Percentiles rank a stretch among this genome's conserved stretches.
phyloP scores from a whole-genome alignment of 2,113 vertebrate genomes.

The Morone chrysops region DNA sequence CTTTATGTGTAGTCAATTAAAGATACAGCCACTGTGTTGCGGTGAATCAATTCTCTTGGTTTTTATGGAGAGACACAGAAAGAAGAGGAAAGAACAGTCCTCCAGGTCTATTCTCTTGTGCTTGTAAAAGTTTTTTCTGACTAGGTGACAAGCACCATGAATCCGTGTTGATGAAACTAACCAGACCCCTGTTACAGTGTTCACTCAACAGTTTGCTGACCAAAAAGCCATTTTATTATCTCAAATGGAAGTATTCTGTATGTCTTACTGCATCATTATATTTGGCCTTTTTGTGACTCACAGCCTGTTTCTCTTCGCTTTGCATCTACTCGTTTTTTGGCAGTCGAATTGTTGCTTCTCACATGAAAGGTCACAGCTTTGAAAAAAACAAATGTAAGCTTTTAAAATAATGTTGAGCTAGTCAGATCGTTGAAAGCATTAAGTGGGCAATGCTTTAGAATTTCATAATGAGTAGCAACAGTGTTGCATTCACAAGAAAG shows the following conservation, averaged over 20 bases:
- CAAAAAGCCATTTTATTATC: constrained; percentile 9
- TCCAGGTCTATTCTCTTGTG: background rate
- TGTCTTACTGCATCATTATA: constrained; percentile 32
- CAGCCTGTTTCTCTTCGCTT: constrained; percentile 1
- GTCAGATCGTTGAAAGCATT: background rate
- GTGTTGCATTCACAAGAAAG: background rate
- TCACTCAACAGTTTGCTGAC: background rate
- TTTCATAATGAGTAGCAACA: constrained; percentile 1
- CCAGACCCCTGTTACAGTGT: background rate
- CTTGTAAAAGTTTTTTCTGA: constrained; percentile 18
- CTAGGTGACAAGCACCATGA: background rate
- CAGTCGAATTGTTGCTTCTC: background rate
- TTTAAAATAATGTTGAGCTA: constrained; percentile 32
- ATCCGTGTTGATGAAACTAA: constrained; percentile 27
- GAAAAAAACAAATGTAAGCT: constrained; percentile 9
- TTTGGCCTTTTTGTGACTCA: constrained; percentile 13
- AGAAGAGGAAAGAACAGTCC: background rate
- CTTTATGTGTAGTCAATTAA: constrained; percentile 13
- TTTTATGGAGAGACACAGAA: constrained; percentile 1
- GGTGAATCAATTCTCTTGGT: background rate
- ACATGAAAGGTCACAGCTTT: constrained; percentile 34
- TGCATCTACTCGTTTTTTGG: constrained; percentile 16
- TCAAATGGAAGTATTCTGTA: background rate
- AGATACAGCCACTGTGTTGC: background rate
- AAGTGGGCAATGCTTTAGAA: background rate